A percentile compares a stretch with the other conserved stretches of the same genome.
Conservation (phyloP, 2,797 vertebrate species). For the Cygnus olor region DNA sequence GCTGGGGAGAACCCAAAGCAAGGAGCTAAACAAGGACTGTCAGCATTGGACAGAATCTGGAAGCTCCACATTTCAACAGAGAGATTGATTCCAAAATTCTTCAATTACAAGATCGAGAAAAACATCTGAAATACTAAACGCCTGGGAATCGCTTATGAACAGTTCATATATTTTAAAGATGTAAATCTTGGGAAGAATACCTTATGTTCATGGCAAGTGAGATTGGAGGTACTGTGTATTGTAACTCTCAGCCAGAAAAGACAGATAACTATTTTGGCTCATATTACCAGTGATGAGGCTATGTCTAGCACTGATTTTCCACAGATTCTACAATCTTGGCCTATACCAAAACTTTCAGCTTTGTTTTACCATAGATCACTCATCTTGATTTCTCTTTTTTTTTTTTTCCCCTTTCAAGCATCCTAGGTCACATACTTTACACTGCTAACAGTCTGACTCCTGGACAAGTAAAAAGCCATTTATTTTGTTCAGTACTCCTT, state of each 20-base stretch:
- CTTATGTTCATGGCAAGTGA: constrained; percentile 74
- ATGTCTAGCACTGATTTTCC: constrained; percentile 85
- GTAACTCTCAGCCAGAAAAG: constrained; percentile 80
- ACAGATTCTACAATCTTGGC: constrained; percentile 82
- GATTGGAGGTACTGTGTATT: constrained; percentile 74
- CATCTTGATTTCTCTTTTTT: constrained; percentile 67
- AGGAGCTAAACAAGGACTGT: constrained; percentile 45
- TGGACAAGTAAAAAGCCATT: constrained; percentile 72
- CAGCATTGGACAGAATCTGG: constrained; percentile 29
- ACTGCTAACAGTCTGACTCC: constrained; percentile 73
- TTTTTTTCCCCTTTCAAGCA: constrained; percentile 54
- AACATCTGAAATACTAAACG: constrained; percentile 66
- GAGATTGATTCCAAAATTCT: constrained; percentile 54
- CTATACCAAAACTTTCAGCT: constrained; percentile 75
- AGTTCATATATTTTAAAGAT: constrained; percentile 80
- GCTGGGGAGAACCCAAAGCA: neutral
- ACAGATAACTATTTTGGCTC: constrained; percentile 87
- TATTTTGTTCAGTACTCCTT: constrained; percentile 74
- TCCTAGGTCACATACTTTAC: constrained; percentile 77
- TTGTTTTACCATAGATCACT: constrained; percentile 80
- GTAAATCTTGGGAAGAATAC: constrained; percentile 79
- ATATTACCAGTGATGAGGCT: constrained; percentile 81
- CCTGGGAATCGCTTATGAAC: constrained; percentile 75
- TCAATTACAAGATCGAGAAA: constrained; percentile 66
- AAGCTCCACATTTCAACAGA: constrained; percentile 57